phyloP scores from a whole-genome alignment of 1,140 invertebrate species.

The Brachionus angularis region DNA sequence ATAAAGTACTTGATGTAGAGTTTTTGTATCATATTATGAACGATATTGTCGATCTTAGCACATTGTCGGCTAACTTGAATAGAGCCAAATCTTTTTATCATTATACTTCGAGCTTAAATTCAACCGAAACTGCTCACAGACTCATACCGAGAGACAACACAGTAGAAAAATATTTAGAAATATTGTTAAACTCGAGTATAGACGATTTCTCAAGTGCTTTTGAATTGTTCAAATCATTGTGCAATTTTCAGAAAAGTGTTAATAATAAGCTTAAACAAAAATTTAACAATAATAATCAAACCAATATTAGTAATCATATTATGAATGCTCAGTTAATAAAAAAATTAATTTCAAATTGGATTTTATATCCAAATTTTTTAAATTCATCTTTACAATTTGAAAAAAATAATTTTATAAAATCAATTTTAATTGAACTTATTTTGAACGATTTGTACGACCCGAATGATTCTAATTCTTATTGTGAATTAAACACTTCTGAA shows the following conservation, averaged over 20 bases:
- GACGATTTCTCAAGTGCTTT: constrained; percentile 1
- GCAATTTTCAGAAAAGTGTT: constrained; percentile 12
- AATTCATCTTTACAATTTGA: constrained; percentile 32
- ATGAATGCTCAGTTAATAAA: constrained; percentile 13
- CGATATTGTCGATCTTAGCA: constrained; percentile 5
- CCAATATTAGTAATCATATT: background rate
- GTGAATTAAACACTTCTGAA: background rate
- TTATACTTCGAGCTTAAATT: no score
- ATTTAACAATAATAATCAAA: background rate
- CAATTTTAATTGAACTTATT: constrained; percentile 8
- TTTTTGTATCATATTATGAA: constrained; percentile 16
- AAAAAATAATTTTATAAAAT: constrained; percentile 33
- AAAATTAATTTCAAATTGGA: constrained; percentile 11
- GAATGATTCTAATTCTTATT: constrained; percentile 10
- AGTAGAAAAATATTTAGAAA: background rate
- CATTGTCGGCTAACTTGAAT: background rate
- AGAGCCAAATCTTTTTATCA: no score
- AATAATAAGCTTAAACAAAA: background rate
- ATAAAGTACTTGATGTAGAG: constrained; percentile 12
- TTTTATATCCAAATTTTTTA: constrained; percentile 41
- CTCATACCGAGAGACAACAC: background rate
- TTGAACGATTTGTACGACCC: constrained; percentile 18
- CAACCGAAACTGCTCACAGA: background rate
- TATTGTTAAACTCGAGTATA: background rate
- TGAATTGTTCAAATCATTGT: background rate